Percentiles rank a stretch among this genome's conserved stretches.
These are phyloP conservation scores for Malaclemys terrapin DNA, from an alignment of 2,113 vertebrate genomes.

Conservation along the genomic window DNA sequence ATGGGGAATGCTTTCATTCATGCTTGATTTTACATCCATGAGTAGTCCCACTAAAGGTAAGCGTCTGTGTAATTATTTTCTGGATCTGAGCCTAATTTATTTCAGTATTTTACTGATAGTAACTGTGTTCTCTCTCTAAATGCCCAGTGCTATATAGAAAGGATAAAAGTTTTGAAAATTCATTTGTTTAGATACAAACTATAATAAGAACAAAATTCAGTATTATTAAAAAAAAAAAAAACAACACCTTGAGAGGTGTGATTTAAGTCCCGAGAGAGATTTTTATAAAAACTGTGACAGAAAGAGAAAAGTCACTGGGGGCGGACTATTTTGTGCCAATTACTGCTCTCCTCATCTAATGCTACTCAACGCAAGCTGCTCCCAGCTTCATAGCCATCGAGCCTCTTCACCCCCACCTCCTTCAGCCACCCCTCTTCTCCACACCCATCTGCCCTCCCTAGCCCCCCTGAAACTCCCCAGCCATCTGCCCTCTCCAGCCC, in stretches of 20 bases:
- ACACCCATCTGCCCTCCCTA: too few species aligned
- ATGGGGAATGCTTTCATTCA: background rate
- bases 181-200: background rate
- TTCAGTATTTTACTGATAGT: background rate
- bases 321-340: background rate
- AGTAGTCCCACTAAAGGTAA: background rate
- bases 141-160: background rate
- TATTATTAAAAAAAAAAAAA: background rate
- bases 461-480: too few species aligned
- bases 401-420: too few species aligned
- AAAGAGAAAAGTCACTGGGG: background rate
- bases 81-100: background rate
- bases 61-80: accelerated
- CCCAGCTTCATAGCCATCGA: background rate
- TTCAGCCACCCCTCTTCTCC: too few species aligned
- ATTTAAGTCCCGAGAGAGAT: background rate
- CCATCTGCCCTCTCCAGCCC: too few species aligned
- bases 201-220: background rate
- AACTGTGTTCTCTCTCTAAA: background rate
- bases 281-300: background rate
- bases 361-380: background rate
- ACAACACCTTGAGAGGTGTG: background rate
- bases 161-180: background rate
- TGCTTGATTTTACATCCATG: background rate
- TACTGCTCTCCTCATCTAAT: background rate